These are phyloP conservation scores for Drosophila neonasuta DNA, from an alignment of 2,888 invertebrate genomes.

Conservation along the genomic window DNA sequence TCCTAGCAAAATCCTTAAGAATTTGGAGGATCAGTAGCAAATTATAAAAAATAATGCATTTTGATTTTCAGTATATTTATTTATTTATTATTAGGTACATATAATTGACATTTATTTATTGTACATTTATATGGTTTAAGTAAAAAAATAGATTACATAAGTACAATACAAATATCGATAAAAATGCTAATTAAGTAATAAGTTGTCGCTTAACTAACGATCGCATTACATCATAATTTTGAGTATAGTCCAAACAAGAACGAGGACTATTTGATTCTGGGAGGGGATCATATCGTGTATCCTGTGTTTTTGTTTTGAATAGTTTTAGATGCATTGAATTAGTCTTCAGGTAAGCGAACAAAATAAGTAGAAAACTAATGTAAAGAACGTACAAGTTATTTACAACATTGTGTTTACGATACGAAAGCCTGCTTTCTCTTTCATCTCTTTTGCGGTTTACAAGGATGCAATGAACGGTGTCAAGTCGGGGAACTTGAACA, in stretches of 20 bases:
- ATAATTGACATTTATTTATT: slow-evolving; percentile 47
- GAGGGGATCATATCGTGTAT: not conserved
- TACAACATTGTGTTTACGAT: slow-evolving; percentile 52
- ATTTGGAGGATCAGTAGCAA: no score
- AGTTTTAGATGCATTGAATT: slow-evolving; percentile 44
- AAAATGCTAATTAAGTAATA: slow-evolving; percentile 64
- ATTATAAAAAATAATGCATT: not conserved
- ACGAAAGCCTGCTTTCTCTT: slow-evolving; percentile 58
- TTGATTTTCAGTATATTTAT: slow-evolving; percentile 24
- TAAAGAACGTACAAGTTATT: slow-evolving; percentile 56
- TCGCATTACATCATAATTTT: slow-evolving; percentile 38
- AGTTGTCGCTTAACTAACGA: slow-evolving; percentile 59
- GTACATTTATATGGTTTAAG: slow-evolving; percentile 56
- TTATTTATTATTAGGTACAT: slow-evolving; percentile 61
- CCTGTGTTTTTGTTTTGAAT: not conserved
- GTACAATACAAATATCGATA: slow-evolving; percentile 40
- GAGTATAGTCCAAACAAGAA: slow-evolving; percentile 47
- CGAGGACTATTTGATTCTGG: not conserved
- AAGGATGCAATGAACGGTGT: slow-evolving; percentile 83
- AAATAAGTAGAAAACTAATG: slow-evolving; percentile 47
- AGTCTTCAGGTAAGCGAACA: slow-evolving; percentile 61
- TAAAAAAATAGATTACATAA: slow-evolving; percentile 60
- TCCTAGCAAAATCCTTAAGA: no score
- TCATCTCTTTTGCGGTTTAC: slow-evolving; percentile 41
- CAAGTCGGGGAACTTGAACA: slow-evolving; percentile 90